Base-by-base conservation (phyloP, 2,888 invertebrate genomes). In the Agrilus mali region DNA sequence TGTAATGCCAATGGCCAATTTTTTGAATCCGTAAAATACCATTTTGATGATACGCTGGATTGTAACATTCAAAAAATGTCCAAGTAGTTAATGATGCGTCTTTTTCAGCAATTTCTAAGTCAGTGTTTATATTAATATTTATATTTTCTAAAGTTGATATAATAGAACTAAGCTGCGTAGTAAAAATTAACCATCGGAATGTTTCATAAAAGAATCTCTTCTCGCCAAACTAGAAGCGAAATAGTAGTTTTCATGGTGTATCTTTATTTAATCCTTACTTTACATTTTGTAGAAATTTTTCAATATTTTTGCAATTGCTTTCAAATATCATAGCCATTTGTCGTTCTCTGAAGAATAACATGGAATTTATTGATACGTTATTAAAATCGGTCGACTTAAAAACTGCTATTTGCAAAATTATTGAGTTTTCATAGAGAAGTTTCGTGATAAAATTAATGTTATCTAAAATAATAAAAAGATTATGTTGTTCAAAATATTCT, bases 21-120 rank as follows among this genome's bases (percentile, higher is more conserved):
- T 67, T 51, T 33, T 60, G 63, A 5, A 73, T 55, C 52, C 69
- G 65, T 42, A 75, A 61, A 45, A 57, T 58, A 2, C 78, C 78
- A 22, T 72, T 69, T 46, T 68, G 72, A 44, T 65, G 65, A 46
- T 63, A 69, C 1, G 78, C 77, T 2, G 75, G 76, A 54, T 72
- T 77, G 60, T 70, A 75, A 6, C 68, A 58, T 55, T 74, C 75
- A 48, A 67, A 65, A 22, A 75, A 58, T 12, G 55, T 46, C 48
- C 57, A 65, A 14, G 45, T 44, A 6, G 50, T 51, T 13, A 55
- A 44, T 20, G 44, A 16, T 7, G 46, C 37, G 2, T 46, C 50
- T 38, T 57, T 55, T 40, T 56, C 44, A 5, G 66, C 60, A 4
- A 73, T 50, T 12, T 61, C 64, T 4, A 74, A 56, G 52, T 74